phyloP scores from a whole-genome alignment of 2,888 invertebrate species.

The Meganola albula region DNA sequence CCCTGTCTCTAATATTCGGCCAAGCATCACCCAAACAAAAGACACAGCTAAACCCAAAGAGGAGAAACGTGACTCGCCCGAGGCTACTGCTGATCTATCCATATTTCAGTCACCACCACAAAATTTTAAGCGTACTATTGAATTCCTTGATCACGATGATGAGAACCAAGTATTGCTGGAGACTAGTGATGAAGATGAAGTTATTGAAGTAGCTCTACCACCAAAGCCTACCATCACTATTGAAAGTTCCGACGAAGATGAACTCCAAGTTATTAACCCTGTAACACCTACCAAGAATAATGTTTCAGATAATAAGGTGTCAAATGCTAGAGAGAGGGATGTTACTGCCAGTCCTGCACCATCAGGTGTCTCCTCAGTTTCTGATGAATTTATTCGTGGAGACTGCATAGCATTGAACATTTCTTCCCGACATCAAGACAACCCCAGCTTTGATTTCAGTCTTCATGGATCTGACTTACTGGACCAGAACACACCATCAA shows the following conservation, averaged over 20 bases:
- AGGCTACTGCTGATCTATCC: conserved; percentile 39
- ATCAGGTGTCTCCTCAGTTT: conserved; percentile 68
- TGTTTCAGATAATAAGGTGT: conserved; percentile 26
- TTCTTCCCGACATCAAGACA: conserved; percentile 53
- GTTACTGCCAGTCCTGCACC: conserved; percentile 65
- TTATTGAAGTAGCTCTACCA: conserved; percentile 64
- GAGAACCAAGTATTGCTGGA: conserved; percentile 43
- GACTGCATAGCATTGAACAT: conserved; percentile 72
- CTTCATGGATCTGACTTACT: conserved; percentile 67
- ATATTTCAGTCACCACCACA: conserved; percentile 52
- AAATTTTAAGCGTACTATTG: conserved; percentile 48
- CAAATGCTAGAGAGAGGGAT: conserved; percentile 36
- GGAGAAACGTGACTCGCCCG: conserved; percentile 34
- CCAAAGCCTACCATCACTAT: conserved; percentile 69
- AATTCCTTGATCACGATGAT: conserved; percentile 53
- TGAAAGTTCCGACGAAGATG: conserved; percentile 72
- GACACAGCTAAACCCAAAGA: conserved; percentile 44
- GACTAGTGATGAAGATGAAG: conserved; percentile 71
- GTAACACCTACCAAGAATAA: conserved; percentile 26
- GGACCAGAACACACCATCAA: conserved; percentile 49
- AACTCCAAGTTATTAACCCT: conserved; percentile 38
- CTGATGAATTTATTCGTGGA: conserved; percentile 69
- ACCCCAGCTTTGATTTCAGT: conserved; percentile 68
- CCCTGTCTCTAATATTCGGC: conserved; percentile 20
- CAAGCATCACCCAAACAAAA: conserved; percentile 23